Evolutionary conservation across 2,888 invertebrate genomes (phyloP).

Genomic region (Lasioglossum vierecki): DNA sequence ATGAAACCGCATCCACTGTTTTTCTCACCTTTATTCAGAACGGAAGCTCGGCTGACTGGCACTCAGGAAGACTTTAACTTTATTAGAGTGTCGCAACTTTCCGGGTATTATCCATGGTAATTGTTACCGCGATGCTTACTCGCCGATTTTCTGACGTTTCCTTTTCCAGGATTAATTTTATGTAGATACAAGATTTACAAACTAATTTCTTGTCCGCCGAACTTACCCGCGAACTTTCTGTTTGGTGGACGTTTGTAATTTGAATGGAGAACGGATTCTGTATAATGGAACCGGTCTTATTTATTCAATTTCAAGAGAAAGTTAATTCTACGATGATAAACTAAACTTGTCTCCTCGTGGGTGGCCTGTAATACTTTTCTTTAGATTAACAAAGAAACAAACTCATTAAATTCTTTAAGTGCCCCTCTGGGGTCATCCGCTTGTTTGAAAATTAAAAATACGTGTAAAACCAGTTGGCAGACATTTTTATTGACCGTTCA

Average conservation of each 20-base stretch:
- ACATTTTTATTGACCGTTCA: background rate
- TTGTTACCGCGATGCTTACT: conserved; percentile 62
- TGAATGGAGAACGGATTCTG: conserved; percentile 18
- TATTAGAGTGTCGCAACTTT: conserved; percentile 69
- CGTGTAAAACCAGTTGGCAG: background rate
- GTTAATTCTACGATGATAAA: background rate
- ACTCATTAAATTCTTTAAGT: background rate
- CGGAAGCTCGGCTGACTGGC: conserved; percentile 23
- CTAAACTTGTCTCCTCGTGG: background rate
- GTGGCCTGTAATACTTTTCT: background rate
- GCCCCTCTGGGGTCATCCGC: background rate
- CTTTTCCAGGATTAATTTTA: conserved; percentile 46
- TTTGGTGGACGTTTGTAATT: conserved; percentile 35
- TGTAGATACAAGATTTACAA: conserved; percentile 37
- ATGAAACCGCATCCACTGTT: conserved; percentile 27
- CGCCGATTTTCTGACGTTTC: conserved; percentile 38
- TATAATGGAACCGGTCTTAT: background rate
- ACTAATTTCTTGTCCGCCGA: conserved; percentile 42
- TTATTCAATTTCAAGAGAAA: background rate
- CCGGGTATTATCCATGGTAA: conserved; percentile 65
- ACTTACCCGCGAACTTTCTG: conserved; percentile 23
- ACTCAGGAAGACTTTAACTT: conserved; percentile 63
- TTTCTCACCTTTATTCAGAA: conserved; percentile 26
- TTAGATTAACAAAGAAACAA: background rate
- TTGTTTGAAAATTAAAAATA: background rate